phyloP scores from a whole-genome alignment of 2,113 vertebrate species.

The Ardeotis arabs region DNA sequence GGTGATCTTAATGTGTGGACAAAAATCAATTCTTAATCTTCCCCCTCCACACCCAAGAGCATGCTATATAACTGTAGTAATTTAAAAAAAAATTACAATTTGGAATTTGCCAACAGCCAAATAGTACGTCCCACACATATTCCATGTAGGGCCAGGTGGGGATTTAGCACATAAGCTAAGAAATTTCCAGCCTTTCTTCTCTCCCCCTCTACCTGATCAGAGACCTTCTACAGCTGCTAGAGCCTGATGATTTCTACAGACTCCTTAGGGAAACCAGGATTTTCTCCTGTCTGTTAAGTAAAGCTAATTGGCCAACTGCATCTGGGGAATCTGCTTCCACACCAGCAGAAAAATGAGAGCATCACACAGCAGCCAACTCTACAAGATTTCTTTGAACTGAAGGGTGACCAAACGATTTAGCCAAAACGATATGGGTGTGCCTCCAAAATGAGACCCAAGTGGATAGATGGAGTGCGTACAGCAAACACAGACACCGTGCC shows the following conservation, averaged over 20 bases:
- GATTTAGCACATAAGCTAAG: not conserved
- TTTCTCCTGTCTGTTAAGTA: not conserved
- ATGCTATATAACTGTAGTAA: not conserved
- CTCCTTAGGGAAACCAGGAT: not conserved
- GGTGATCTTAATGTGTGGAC: not conserved
- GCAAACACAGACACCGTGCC: accelerated
- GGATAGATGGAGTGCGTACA: not conserved
- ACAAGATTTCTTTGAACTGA: not conserved
- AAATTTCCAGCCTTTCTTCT: not conserved
- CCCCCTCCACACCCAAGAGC: accelerated
- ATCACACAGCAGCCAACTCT: not conserved
- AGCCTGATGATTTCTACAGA: not conserved
- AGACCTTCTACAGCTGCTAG: not conserved
- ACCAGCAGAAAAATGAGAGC: not conserved
- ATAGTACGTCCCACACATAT: not conserved
- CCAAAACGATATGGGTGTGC: no score
- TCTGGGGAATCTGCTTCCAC: not conserved
- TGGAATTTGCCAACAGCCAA: not conserved
- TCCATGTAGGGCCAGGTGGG: not conserved
- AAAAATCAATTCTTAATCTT: not conserved
- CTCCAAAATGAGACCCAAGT: not conserved
- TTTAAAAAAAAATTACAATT: not conserved
- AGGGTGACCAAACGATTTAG: not conserved
- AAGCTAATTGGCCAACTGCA: not conserved
- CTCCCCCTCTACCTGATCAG: not conserved